Percentiles rank a stretch among this genome's conserved stretches.
Evolutionary conservation across 53 echinoderm and acorn worm species (phyloP).

Genomic region (Temnopleurus reevesii): DNA sequence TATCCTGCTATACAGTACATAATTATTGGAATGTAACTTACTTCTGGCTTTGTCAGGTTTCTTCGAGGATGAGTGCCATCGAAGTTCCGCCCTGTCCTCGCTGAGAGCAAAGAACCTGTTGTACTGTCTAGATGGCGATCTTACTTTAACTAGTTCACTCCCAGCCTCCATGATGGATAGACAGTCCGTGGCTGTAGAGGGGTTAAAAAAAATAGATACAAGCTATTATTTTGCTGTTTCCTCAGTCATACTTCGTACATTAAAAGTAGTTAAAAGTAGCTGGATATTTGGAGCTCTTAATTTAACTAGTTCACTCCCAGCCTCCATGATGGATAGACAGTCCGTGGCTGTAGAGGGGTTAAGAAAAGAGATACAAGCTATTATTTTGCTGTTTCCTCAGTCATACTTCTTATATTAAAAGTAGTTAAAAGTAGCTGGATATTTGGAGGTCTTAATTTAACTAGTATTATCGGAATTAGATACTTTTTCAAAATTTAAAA

Average conservation of each 20-base stretch:
- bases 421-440: too few relatives aligned
- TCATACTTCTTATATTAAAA: too few relatives aligned
- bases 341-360: slow-evolving; percentile 74
- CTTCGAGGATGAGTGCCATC: slow-evolving; percentile 98
- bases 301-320: slow-evolving; percentile 90
- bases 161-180: slow-evolving; percentile 96
- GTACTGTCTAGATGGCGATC: slow-evolving; percentile 90
- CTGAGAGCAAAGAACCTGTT: slow-evolving; percentile 83
- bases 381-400: too few relatives aligned
- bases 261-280: too few relatives aligned
- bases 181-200: slow-evolving; percentile 84
- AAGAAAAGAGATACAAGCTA: too few relatives aligned
- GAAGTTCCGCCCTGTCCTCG: slow-evolving; percentile 79
- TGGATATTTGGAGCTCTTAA: slow-evolving; percentile 84
- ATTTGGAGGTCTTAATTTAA: too few relatives aligned
- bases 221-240: too few relatives aligned
- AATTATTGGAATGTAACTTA: too few relatives aligned
- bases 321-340: slow-evolving; percentile 95
- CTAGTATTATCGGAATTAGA: too few relatives aligned
- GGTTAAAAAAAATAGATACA: neutral
- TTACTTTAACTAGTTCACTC: slow-evolving; percentile 86
- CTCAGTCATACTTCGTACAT: too few relatives aligned
- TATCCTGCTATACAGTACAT: too few relatives aligned
- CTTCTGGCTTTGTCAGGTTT: slow-evolving; percentile 96
- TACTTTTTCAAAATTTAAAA: too few relatives aligned